phyloP scores from a whole-genome alignment of 2,113 vertebrate species.

The Xenotilapia leptura region DNA sequence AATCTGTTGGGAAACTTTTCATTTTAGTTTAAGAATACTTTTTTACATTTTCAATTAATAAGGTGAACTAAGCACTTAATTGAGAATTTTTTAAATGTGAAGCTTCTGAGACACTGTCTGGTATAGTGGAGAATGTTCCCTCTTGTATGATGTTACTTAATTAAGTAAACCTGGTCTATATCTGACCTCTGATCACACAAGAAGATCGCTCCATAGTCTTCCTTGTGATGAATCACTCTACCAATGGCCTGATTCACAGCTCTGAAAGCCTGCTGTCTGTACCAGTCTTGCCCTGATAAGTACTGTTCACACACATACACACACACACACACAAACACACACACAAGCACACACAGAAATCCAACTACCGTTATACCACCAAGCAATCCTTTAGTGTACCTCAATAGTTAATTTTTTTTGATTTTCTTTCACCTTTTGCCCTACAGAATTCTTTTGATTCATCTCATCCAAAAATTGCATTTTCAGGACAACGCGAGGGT shows the following conservation, averaged over 20 bases:
- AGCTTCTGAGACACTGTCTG: not conserved
- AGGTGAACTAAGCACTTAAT: not conserved
- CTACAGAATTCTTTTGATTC: conserved; percentile 52
- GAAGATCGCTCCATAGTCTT: conserved; percentile 91
- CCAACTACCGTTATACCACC: not conserved
- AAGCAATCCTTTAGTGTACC: not conserved
- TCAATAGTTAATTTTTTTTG: not conserved
- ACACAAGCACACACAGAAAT: not conserved
- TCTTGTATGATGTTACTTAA: not conserved
- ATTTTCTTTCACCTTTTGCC: conserved; percentile 40
- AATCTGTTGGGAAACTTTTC: conserved; percentile 71
- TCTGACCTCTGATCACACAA: conserved; percentile 89
- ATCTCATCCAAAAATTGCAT: conserved; percentile 97
- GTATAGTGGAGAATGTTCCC: not conserved
- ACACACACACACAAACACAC: too few species aligned
- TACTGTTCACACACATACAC: not conserved
- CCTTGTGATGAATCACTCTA: conserved; percentile 88
- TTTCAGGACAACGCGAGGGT: conserved; percentile 86
- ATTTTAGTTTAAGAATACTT: not conserved
- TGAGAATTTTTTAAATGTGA: not conserved
- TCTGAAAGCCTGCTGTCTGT: conserved; percentile 87
- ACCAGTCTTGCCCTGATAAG: conserved; percentile 89
- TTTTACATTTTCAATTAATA: not conserved
- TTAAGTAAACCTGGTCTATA: not conserved
- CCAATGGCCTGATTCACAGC: conserved; percentile 97